phyloP scores from a whole-genome alignment of 2,888 invertebrate genomes.

The Cheilosia variabilis region DNA sequence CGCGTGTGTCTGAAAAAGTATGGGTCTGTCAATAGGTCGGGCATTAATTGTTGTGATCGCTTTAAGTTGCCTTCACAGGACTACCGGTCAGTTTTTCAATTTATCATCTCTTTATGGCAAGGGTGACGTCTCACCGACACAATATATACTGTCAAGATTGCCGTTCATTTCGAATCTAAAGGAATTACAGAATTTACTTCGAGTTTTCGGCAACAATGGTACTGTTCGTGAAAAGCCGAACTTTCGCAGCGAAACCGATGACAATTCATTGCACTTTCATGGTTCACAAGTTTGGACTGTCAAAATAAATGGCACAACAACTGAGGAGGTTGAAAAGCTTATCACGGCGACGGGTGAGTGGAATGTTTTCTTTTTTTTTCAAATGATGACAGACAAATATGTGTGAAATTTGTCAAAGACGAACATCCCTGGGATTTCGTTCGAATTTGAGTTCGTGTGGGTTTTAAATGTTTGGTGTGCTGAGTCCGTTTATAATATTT shows the following conservation, averaged over 20 bases:
- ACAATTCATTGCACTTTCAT: conserved; percentile 80
- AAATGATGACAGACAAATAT: no score
- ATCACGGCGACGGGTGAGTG: conserved; percentile 33
- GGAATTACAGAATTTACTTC: conserved; percentile 79
- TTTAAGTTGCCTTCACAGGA: conserved; percentile 10
- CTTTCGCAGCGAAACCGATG: conserved; percentile 79
- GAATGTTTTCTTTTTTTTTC: not conserved
- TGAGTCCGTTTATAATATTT: no score
- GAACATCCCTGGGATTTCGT: no score
- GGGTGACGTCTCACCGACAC: conserved; percentile 4
- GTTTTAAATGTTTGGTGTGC: no score
- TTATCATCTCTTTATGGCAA: conserved; percentile 4
- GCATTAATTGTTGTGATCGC: conserved; percentile 4
- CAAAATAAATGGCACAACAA: conserved; percentile 77
- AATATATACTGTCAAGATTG: conserved; percentile 31
- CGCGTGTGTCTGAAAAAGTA: conserved; percentile 16
- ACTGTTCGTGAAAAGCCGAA: conserved; percentile 78
- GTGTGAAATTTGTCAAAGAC: no score
- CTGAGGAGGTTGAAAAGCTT: conserved; percentile 29
- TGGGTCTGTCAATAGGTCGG: conserved; percentile 32
- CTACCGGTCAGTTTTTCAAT: conserved; percentile 26
- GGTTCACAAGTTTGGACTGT: conserved; percentile 81
- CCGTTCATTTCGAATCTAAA: conserved; percentile 45
- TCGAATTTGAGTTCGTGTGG: no score
- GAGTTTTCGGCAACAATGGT: conserved; percentile 77